Evolutionary conservation across 2,888 invertebrate genomes (phyloP).

Genomic region (Pseudolycoriella hygida): DNA sequence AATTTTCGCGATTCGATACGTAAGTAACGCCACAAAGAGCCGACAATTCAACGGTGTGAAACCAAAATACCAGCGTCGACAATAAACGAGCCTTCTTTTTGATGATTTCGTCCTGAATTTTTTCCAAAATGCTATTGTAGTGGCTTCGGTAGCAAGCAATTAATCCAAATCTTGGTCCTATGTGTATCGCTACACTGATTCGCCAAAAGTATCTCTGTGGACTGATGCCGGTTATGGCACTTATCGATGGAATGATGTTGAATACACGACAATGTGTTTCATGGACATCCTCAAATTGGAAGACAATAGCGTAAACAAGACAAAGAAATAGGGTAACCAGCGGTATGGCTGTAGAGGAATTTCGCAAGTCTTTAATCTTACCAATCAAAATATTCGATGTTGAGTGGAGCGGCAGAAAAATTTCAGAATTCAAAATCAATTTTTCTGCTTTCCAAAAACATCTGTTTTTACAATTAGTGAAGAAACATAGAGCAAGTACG

Average conservation of each 20-base stretch:
- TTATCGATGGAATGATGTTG: slow-evolving; percentile 88
- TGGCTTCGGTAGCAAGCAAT: slow-evolving; percentile 74
- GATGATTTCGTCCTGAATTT: slow-evolving; percentile 30
- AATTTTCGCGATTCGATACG: slow-evolving; percentile 87
- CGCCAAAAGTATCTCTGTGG: slow-evolving; percentile 89
- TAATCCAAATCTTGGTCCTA: slow-evolving; percentile 78
- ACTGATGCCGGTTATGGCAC: slow-evolving; percentile 85
- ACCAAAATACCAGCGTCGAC: slow-evolving; percentile 58
- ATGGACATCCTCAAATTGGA: slow-evolving; percentile 84
- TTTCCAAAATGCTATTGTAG: slow-evolving; percentile 48
- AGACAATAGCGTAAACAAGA: slow-evolving; percentile 76
- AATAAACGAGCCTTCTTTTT: slow-evolving; percentile 36
- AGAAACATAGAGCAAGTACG: too few species aligned
- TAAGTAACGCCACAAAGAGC: slow-evolving; percentile 84
- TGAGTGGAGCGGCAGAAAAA: too few species aligned
- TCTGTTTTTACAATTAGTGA: too few species aligned
- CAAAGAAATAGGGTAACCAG: slow-evolving; percentile 70
- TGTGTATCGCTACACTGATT: slow-evolving; percentile 77
- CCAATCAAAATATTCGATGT: too few species aligned
- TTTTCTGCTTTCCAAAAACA: too few species aligned
- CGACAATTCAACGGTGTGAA: slow-evolving; percentile 68
- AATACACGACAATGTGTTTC: slow-evolving; percentile 91
- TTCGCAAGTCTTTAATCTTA: too few species aligned
- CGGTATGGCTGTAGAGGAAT: slow-evolving; percentile 43
- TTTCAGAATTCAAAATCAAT: too few species aligned